Percentiles rank a stretch among this genome's conserved stretches.
Evolutionary conservation across 2,888 invertebrate species (phyloP).

Genomic region (Acrocyrtus sp.): DNA sequence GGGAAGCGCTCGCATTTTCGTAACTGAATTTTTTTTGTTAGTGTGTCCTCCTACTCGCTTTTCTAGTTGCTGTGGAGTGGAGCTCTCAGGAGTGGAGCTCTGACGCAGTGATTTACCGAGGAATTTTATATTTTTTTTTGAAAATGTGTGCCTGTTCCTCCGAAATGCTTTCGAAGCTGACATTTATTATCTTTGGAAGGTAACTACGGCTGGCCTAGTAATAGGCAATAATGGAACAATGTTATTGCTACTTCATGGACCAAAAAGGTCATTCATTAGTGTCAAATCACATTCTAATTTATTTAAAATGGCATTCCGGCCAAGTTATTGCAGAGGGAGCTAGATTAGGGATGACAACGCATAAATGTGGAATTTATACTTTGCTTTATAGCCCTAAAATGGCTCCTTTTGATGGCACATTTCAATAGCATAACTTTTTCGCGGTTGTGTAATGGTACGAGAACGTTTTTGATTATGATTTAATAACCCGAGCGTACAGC

Average conservation of each 20-base stretch:
- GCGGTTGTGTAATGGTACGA: slow-evolving; percentile 34
- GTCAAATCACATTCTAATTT: not conserved
- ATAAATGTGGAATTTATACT: slow-evolving; percentile 43
- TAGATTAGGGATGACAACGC: slow-evolving; percentile 45
- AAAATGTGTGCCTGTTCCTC: too few species aligned
- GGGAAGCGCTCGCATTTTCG: too few species aligned
- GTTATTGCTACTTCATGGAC: slow-evolving; percentile 33
- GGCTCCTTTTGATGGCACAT: slow-evolving; percentile 28
- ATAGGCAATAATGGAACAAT: too few species aligned
- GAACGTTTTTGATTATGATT: slow-evolving; percentile 45
- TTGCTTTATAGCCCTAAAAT: slow-evolving; percentile 32
- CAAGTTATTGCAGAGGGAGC: not conserved
- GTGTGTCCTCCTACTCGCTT: too few species aligned
- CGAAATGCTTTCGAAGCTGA: too few species aligned
- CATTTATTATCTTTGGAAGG: too few species aligned
- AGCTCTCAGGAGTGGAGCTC: too few species aligned
- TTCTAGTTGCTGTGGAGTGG: too few species aligned
- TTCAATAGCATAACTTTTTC: not conserved
- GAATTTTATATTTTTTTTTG: too few species aligned
- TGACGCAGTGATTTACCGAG: too few species aligned
- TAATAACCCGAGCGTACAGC: slow-evolving; percentile 43
- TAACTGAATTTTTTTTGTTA: too few species aligned
- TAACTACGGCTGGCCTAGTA: too few species aligned
- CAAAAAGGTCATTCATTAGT: slow-evolving; percentile 35
- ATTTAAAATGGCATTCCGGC: not conserved